Conservation (phyloP, 2,888 invertebrate species). For the Torymus auratus region DNA sequence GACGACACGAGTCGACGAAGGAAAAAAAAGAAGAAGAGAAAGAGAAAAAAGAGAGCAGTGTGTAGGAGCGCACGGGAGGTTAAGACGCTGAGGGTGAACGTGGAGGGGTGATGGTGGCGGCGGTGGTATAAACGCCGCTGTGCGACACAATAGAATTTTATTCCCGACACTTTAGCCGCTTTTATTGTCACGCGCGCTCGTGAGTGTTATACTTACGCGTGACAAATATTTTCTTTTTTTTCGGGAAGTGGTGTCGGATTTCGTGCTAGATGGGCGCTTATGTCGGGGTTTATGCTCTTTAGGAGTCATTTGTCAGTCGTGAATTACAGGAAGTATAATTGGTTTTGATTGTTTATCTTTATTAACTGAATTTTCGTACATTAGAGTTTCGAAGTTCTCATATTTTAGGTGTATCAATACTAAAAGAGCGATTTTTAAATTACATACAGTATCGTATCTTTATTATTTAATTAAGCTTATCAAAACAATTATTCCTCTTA, state of each 20-base stretch:
- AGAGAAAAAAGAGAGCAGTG: too few species aligned
- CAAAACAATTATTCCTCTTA: neutral
- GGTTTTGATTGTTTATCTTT: too few species aligned
- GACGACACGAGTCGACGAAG: neutral
- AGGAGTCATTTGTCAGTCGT: neutral
- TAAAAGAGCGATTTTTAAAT: too few species aligned
- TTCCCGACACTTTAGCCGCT: conserved; percentile 36
- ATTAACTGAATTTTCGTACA: too few species aligned
- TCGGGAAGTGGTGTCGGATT: conserved; percentile 17
- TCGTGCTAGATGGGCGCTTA: conserved; percentile 1
- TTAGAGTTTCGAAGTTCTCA: too few species aligned
- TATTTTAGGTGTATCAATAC: too few species aligned
- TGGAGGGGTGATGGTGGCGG: conserved; percentile 55
- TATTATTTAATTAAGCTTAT: too few species aligned
- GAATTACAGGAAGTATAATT: too few species aligned
- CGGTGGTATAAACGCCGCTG: conserved; percentile 64
- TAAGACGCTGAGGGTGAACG: conserved; percentile 12
- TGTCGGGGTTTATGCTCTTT: neutral
- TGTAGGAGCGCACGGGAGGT: too few species aligned
- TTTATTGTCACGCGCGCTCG: conserved; percentile 32
- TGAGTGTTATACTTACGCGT: conserved; percentile 20
- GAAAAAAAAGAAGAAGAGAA: neutral
- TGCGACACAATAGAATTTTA: conserved; percentile 66
- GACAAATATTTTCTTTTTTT: conserved; percentile 38
- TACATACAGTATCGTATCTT: too few species aligned